Evolutionary conservation across 2,888 invertebrate genomes (phyloP), one percentile per base, ranked within the genome.

Genomic region (Stratiomys singularior): DNA sequence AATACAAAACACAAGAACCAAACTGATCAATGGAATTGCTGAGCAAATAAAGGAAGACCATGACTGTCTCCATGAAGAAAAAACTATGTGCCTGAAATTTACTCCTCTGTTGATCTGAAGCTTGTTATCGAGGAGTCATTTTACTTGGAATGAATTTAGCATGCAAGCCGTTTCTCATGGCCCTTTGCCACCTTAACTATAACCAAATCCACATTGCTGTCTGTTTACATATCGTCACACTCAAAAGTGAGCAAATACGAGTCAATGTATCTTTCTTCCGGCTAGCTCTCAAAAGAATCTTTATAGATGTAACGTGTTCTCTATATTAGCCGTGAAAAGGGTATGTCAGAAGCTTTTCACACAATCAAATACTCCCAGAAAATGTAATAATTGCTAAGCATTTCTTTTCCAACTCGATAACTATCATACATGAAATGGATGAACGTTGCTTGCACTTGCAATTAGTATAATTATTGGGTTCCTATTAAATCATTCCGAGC

Each of bases 401-500:
- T 52, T 15, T 15, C 44, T 7, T 25, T 47, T 69, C 13, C 9
- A 47, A 30, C 46, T 69, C 47, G n/a, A 67, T 25, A 46, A 25
- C 4, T 27, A 47, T 25, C 69, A 13, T 37, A 64, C 30, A 28
- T n/a, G 30, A 30, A 64, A 27, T 64, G 5, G 30, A 21, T 30
- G 23, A 58, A 60, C 13, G 47, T 13, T 74, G 60, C 60, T 74
- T 74, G 74, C 13, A 30, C 21, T 58, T 52, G 4, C 37, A 74
- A 74, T 74, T 74, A 74, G 58, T 74, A 11, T 37, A 74, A 58
- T 74, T 74, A 74, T 74, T 74, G 37, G 18, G 74, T 13, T 37
- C 58, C 5, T 60, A 58, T 74, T 72, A 72, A 72, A 28, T 44
- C 52, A 72, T 56, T 72, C 27, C 11, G 25, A 18, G 13, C 2